These are phyloP conservation scores for Phrynocephalus guinanensis DNA, from an alignment of 2,797 vertebrate species.

Conservation along the genomic window DNA sequence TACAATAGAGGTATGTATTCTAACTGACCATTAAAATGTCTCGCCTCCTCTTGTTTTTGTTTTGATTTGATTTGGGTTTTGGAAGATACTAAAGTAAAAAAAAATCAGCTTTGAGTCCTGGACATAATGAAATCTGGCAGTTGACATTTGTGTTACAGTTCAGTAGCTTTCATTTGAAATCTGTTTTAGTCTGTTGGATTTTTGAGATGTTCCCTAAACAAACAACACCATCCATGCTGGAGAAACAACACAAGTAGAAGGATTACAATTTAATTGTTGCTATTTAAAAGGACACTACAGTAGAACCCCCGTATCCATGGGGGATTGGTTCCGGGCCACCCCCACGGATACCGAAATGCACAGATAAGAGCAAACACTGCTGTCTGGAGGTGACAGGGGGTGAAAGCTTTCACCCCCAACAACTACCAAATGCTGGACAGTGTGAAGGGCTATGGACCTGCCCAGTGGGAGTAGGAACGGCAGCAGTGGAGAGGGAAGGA, in stretches of 20 bases:
- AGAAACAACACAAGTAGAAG: background rate
- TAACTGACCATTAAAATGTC: constrained; percentile 16
- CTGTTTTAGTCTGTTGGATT: background rate
- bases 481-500: no score
- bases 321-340: no score
- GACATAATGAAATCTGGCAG: background rate
- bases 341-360: no score
- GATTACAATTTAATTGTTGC: background rate
- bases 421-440: no score
- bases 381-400: no score
- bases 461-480: no score
- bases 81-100: background rate
- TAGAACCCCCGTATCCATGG: no score
- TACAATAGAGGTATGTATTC: constrained; percentile 91
- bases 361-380: no score
- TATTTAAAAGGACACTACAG: background rate
- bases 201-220: background rate
- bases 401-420: no score
- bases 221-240: background rate
- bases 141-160: background rate
- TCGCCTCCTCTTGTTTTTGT: no score
- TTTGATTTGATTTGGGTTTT: background rate
- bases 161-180: background rate
- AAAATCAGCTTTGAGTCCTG: background rate
- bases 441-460: no score